Percentiles rank a stretch among this genome's conserved stretches.
phyloP scores from a whole-genome alignment of 2,113 vertebrate species.

The Ovis aries region ARS-UI_Ramb_v3.0 NC_056054.1:156127501-156128000 shows the following conservation, averaged over 20 bases:
- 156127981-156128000: not conserved
- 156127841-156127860: not conserved
- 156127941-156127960: not conserved
- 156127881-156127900: not conserved
- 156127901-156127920: not conserved
- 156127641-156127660: not conserved
- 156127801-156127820: not conserved
- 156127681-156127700: not conserved
- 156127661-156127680: not conserved
- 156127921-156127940: not conserved
- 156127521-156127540: not conserved
- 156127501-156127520: not conserved
- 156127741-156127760: not conserved
- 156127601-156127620: not conserved
- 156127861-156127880: not conserved
- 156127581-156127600: not conserved
- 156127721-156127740: not conserved
- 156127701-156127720: not conserved
- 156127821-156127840: not conserved
- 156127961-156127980: not conserved
- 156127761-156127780: not conserved
- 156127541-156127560: not conserved
- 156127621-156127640: not conserved
- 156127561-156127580: not conserved
- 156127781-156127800: slow-evolving; percentile 1